A percentile compares a stretch with the other conserved stretches of the same genome.
Evolutionary conservation across 2,797 vertebrate species (phyloP).

Genomic region (Scleropages formosus): DNA sequence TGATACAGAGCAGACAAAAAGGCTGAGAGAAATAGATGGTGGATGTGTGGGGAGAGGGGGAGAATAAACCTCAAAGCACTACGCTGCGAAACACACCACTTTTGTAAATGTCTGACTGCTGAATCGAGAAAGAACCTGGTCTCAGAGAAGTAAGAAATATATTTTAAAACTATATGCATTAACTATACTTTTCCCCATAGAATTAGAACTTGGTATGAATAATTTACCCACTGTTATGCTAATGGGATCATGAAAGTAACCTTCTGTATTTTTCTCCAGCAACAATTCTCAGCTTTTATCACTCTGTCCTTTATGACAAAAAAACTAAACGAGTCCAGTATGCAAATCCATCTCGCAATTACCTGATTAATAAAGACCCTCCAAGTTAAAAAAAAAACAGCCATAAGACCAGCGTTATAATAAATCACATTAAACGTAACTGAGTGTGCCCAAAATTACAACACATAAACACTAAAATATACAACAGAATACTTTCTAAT

Average conservation of each 20-base stretch:
- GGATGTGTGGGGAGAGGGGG: slow-evolving; percentile 22
- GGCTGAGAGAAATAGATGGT: slow-evolving; percentile 44
- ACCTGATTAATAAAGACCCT: too few relatives aligned
- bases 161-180: slow-evolving; percentile 99
- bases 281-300: slow-evolving; percentile 94
- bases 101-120: slow-evolving; percentile 93
- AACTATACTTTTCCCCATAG: slow-evolving; percentile 99
- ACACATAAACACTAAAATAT: too few relatives aligned
- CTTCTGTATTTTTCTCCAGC: slow-evolving; percentile 77
- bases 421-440: slow-evolving; percentile 44
- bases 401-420: slow-evolving; percentile 39
- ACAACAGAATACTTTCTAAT: too few relatives aligned
- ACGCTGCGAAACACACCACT: slow-evolving; percentile 64
- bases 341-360: too few relatives aligned
- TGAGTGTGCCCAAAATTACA: too few relatives aligned
- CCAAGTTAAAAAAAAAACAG: slow-evolving; percentile 19
- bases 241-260: slow-evolving; percentile 99
- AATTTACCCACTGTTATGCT: slow-evolving; percentile 99
- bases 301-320: slow-evolving; percentile 77
- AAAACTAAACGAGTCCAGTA: slow-evolving; percentile 46
- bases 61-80: slow-evolving; percentile 38
- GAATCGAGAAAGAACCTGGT: slow-evolving; percentile 97
- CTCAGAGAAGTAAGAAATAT: slow-evolving; percentile 72
- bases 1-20: slow-evolving; percentile 53
- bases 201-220: slow-evolving; percentile 98